These are phyloP conservation scores for Xerus rutilus DNA, from an alignment of 2,797 vertebrate genomes.

Conservation along the genomic window DNA sequence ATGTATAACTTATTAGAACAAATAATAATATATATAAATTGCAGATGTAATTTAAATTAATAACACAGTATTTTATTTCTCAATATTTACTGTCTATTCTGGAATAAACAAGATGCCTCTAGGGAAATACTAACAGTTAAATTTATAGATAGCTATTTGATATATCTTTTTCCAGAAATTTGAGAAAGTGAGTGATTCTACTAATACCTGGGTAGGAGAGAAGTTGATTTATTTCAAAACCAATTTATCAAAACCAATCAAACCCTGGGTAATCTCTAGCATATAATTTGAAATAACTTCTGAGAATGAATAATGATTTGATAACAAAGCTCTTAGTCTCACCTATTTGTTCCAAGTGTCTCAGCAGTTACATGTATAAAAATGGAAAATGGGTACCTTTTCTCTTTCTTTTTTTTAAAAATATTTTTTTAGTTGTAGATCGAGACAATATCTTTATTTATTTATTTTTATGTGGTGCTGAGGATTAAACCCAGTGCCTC, in stretches of 20 bases:
- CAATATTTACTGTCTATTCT: neutral
- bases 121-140: neutral
- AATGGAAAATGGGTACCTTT: neutral
- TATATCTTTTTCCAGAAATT: neutral
- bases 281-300: neutral
- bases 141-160: neutral
- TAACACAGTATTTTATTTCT: neutral
- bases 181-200: constrained; percentile 8
- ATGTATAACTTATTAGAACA: too few relatives aligned
- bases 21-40: too few relatives aligned
- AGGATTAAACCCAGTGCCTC: too few relatives aligned
- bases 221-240: neutral
- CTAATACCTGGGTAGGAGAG: neutral
- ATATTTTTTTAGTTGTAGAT: too few relatives aligned
- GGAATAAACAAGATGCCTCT: neutral
- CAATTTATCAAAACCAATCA: constrained; percentile 4
- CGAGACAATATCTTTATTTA: too few relatives aligned
- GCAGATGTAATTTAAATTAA: neutral
- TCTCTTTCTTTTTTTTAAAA: neutral
- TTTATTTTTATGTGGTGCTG: too few relatives aligned
- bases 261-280: neutral
- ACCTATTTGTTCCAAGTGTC: neutral
- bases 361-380: neutral
- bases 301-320: neutral
- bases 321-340: neutral